Conservation (phyloP, 2,888 invertebrate species). For the Lamellibrachia satsuma region DNA sequence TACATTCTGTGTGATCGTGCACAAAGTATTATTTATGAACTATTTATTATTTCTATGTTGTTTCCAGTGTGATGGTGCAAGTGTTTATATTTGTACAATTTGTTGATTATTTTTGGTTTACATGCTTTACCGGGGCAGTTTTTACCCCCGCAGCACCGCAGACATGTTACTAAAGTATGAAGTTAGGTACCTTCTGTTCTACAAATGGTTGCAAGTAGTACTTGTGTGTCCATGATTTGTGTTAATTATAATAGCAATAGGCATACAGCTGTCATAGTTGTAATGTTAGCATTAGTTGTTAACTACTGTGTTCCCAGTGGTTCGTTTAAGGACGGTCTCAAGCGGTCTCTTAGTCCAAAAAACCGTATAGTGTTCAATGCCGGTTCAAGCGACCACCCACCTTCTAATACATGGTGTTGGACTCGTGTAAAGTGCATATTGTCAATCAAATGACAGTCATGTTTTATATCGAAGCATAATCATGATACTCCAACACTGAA, state of each 20-base stretch:
- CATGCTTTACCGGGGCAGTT: constrained; percentile 17
- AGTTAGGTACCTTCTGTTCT: neutral
- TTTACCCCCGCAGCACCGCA: neutral
- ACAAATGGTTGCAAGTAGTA: neutral
- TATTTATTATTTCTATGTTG: neutral
- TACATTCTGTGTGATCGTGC: neutral
- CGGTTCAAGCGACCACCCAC: too few species aligned
- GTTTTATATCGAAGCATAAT: too few species aligned
- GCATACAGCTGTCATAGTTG: neutral
- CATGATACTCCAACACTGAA: too few species aligned
- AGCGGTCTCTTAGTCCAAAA: too few species aligned
- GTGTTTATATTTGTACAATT: constrained; percentile 5
- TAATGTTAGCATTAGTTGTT: neutral
- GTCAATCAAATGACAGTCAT: too few species aligned
- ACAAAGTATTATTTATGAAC: neutral
- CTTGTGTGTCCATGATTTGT: neutral
- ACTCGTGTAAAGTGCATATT: too few species aligned
- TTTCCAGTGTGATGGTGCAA: constrained; percentile 3
- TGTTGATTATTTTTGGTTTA: constrained; percentile 5
- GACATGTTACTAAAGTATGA: neutral
- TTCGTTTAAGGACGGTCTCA: neutral
- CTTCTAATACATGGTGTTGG: too few species aligned
- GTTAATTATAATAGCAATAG: neutral
- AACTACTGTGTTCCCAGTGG: neutral
- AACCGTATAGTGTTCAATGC: too few species aligned